Evolutionary conservation across 2,888 invertebrate genomes (phyloP), one percentile per base, ranked within the genome.

Genomic region (Pollenia griseotomentosa): DNA sequence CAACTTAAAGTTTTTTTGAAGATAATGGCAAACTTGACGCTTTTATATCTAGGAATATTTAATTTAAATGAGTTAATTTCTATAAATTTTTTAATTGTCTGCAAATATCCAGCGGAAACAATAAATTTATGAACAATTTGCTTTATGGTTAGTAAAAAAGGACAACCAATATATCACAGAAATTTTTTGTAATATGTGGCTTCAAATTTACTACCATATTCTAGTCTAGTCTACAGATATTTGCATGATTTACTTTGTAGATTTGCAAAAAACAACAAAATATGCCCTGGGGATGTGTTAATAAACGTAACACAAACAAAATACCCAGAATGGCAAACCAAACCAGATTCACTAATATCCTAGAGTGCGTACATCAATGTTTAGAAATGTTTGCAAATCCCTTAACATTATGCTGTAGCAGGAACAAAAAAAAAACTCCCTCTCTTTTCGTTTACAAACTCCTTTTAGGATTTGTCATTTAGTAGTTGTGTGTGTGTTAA

Each of bases 231-330:
- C 40, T 40, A 6, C 5, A 14, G 46, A 73, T 77, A 82, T 78
- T 77, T 70, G 65, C 74, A 83, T 77, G 65, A 83, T 84, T 80
- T 77, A 75, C 46, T 66, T 55, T 53, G 55, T 68, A 71, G 46
- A 40, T 48, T 63, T 73, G 16, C 12, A 16, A 61, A 65, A 44
- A 40, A 73, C 46, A 65, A 65, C 46, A 86, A 88, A 88, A 85
- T 79, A 86, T 87, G 82, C 91, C 89, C 90, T 71, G 65, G 90
- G 89, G 92, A 91, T 90, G 91, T 92, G 91, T 92, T 92, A 91
- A 92, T 92, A 90, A 91, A 90, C 59, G 75, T 84, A 75, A 74
- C 46, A 79, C 46, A 79, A 79, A 75, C 83, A 83, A 85, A 33
- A 83, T 83, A 59, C 51, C 66, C 44, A 53, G 16, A 46, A 61